Percentiles rank a stretch among this genome's conserved stretches.
Evolutionary conservation across 2,797 vertebrate genomes (phyloP).

Genomic region (Telmatherina bonti): DNA sequence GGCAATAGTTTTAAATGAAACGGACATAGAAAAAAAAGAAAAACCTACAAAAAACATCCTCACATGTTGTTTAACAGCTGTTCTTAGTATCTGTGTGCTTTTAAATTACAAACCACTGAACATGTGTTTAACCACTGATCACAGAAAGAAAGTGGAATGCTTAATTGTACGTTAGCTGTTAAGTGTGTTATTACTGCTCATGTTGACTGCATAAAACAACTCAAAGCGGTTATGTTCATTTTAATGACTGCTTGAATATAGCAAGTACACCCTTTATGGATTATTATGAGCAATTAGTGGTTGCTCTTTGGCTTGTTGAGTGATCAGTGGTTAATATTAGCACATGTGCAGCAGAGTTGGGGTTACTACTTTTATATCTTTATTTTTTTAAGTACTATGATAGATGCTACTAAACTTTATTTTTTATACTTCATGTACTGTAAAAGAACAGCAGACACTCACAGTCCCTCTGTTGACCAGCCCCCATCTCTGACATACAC

Average conservation of each 20-base stretch:
- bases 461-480: background rate
- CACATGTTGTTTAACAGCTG: background rate
- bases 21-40: background rate
- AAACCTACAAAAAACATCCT: background rate
- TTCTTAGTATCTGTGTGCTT: background rate
- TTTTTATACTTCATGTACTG: background rate
- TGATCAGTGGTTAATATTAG: constrained; percentile 15
- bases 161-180: background rate
- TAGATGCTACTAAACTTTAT: constrained; percentile 3
- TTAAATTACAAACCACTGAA: background rate
- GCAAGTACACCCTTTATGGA: constrained; percentile 35
- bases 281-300: constrained; percentile 38
- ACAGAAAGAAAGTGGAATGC: background rate
- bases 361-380: constrained; percentile 5
- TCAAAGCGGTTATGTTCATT: constrained; percentile 23
- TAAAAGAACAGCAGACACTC: constrained; percentile 1
- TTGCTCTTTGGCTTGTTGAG: constrained; percentile 32
- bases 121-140: background rate
- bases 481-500: background rate
- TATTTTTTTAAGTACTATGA: constrained; percentile 12
- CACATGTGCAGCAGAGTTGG: background rate
- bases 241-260: constrained; percentile 25
- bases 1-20: background rate
- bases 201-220: background rate
- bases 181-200: background rate